Base-by-base conservation (phyloP, 2,888 invertebrate species). In the Andrena fulva region DNA sequence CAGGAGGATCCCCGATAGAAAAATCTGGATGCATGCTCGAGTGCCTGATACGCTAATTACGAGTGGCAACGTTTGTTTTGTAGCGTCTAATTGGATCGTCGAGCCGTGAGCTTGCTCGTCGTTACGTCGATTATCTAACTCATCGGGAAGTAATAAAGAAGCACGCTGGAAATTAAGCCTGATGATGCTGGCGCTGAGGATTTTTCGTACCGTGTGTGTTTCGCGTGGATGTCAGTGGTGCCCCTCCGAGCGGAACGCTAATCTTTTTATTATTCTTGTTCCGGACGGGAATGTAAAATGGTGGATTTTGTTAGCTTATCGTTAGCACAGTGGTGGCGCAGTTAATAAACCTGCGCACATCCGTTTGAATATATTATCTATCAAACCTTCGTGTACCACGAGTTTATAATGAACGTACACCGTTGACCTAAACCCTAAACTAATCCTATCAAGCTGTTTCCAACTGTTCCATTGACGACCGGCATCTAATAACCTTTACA, bases 51-150 rank as follows among this genome's bases (percentile, higher is more conserved):
- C 67, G 62, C 52, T 70, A 74, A 82, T 79, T 79, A 67, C 50
- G 12, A 62, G 54, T 24, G 62, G 31, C 56, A 31, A 66, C 20
- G 66, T 81, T 80, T 77, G 52, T 66, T 77, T 67, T 77, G 60
- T 48, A 42, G 31, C 60, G n/a, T n/a, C n/a, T 80, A 77, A 80
- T 80, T 80, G 77, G 80, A 80, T 72, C 77, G 31, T 10, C 77
- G 67, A 48, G 33, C 42, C 71, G 67, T 62, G 67, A 35, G 12
- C 16, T 52, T 10, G 5, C 27, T 16, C 31, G 7, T 8, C 24
- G 50, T 66, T 24, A 31, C 31, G 71, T 68, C 77, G 67, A 77
- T 80, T 80, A 80, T 80, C 80, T 80, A 54, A 71, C 54, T 35
- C 33, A 80, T 77, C 67, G 77, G 77, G 71, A 67, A 77, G 77